Conservation (phyloP, 2,888 invertebrate species). For the Caenorhabditis virilis region DNA sequence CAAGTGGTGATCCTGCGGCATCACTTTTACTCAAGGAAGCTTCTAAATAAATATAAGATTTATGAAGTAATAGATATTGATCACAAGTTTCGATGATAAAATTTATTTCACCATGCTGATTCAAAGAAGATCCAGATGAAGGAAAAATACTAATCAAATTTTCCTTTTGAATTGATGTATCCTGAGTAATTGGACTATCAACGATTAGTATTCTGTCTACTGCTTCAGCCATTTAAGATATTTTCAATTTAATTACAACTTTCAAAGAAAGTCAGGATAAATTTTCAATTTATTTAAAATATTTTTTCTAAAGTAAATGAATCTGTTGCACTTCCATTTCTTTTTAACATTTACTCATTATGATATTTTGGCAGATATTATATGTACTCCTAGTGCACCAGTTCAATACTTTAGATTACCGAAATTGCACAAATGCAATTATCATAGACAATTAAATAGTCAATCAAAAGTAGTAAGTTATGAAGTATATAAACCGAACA, state of each 20-base stretch:
- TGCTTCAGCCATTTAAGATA: not conserved
- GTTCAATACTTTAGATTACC: too few relatives aligned
- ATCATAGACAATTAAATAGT: too few relatives aligned
- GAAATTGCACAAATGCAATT: too few relatives aligned
- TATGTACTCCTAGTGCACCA: not conserved
- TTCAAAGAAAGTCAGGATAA: too few relatives aligned
- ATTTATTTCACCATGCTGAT: constrained; percentile 23
- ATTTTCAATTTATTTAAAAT: too few relatives aligned
- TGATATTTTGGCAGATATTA: too few relatives aligned
- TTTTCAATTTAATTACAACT: not conserved
- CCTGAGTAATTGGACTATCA: constrained; percentile 15
- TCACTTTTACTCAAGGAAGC: constrained; percentile 33
- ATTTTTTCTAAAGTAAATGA: too few relatives aligned
- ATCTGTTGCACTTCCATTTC: too few relatives aligned
- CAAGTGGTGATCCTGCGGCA: constrained; percentile 16
- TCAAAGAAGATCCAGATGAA: constrained; percentile 7
- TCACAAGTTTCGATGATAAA: constrained; percentile 36
- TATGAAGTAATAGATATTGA: constrained; percentile 16
- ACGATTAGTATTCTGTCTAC: constrained; percentile 20
- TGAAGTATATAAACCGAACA: too few relatives aligned
- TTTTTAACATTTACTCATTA: too few relatives aligned
- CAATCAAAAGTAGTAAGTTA: too few relatives aligned
- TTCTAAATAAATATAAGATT: constrained; percentile 35
- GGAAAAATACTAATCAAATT: constrained; percentile 18
- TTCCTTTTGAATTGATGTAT: constrained; percentile 15